These are phyloP conservation scores for Reticulitermes lucifugus DNA, from an alignment of 2,888 invertebrate species.

Conservation along the genomic window DNA sequence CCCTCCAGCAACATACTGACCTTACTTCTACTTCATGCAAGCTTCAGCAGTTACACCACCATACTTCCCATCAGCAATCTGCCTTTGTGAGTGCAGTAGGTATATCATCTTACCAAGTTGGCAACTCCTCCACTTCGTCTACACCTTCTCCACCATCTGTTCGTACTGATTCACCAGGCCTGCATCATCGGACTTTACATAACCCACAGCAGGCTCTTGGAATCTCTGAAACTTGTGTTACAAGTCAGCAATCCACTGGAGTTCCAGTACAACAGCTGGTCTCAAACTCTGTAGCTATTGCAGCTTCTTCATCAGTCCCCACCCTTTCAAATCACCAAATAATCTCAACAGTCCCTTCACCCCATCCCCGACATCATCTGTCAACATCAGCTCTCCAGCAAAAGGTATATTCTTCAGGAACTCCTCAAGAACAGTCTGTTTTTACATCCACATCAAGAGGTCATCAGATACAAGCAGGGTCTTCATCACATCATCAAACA, in stretches of 20 bases:
- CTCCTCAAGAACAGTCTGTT: conserved; percentile 23
- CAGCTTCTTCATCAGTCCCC: conserved; percentile 29
- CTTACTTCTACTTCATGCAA: conserved; percentile 6
- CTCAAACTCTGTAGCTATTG: conserved; percentile 9
- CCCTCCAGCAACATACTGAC: background rate
- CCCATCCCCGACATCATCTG: conserved; percentile 49
- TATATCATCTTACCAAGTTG: conserved; percentile 33
- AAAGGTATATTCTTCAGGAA: conserved; percentile 42
- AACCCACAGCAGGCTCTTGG: conserved; percentile 18
- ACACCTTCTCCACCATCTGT: conserved; percentile 19
- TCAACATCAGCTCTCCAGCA: conserved; percentile 41
- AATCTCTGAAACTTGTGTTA: conserved; percentile 19
- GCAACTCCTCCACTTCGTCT: conserved; percentile 19
- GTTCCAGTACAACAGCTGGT: conserved; percentile 5
- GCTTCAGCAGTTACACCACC: conserved; percentile 32
- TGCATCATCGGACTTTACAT: conserved; percentile 33
- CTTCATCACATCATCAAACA: conserved; percentile 23
- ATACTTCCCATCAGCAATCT: conserved; percentile 33
- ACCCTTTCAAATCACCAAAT: conserved; percentile 38
- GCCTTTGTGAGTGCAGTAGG: conserved; percentile 37
- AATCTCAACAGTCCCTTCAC: conserved; percentile 41
- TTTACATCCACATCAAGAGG: conserved; percentile 29
- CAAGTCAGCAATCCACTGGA: conserved; percentile 27
- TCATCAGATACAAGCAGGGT: conserved; percentile 28
- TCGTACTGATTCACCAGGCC: conserved; percentile 32